A percentile compares a stretch with the other conserved stretches of the same genome.
Evolutionary conservation across 64 coral and sea anemone genomes (phyloP).

Genomic region (Stichodactyla helianthus): DNA sequence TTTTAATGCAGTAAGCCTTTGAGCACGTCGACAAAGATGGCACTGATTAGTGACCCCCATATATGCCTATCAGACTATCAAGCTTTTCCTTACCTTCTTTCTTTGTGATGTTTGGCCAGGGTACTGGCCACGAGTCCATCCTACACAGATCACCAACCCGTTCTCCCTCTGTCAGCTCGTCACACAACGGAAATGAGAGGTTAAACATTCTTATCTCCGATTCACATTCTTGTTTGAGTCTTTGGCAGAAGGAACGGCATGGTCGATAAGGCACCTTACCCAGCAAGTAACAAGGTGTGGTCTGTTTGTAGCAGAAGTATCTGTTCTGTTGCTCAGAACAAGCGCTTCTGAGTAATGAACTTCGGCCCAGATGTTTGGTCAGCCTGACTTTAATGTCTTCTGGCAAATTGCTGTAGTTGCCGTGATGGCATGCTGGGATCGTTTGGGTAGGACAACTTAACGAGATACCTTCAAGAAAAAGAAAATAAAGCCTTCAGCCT

Average conservation of each 20-base stretch:
- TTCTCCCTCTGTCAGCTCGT: background rate
- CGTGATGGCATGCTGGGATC: background rate
- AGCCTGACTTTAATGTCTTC: background rate
- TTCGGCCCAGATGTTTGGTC: background rate
- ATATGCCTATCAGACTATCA: too few relatives aligned
- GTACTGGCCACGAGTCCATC: background rate
- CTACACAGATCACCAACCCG: background rate
- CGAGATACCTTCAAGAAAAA: background rate
- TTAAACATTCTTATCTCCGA: background rate
- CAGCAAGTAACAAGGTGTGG: background rate
- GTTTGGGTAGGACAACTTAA: background rate
- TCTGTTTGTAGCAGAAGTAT: background rate
- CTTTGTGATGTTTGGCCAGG: conserved; percentile 1
- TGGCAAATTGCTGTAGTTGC: background rate
- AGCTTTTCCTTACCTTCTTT: background rate
- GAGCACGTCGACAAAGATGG: too few relatives aligned
- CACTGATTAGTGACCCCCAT: too few relatives aligned
- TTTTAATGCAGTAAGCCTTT: too few relatives aligned
- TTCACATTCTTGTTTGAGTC: background rate
- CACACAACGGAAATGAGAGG: background rate
- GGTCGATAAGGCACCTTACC: background rate
- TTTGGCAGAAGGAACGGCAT: background rate
- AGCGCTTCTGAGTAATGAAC: background rate
- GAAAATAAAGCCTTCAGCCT: background rate
- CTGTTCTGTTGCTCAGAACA: background rate